phyloP scores from a whole-genome alignment of 2,888 invertebrate species.

The Arrhopalites spinosus region DNA sequence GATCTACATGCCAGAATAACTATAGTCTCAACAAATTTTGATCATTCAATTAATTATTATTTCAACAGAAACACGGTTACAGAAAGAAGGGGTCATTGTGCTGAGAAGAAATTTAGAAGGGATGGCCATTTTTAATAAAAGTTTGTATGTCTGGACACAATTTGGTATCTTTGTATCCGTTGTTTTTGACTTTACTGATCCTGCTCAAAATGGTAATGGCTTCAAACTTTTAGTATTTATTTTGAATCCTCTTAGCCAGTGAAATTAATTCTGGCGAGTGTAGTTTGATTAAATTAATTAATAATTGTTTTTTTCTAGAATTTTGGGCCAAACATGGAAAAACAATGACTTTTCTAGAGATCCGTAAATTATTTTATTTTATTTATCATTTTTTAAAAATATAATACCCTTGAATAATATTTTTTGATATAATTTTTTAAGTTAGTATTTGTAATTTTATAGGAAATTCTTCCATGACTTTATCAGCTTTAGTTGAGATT shows the following conservation, averaged over 20 bases:
- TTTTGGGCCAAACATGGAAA: slow-evolving; percentile 53
- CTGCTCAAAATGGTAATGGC: too few species aligned
- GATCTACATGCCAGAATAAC: too few species aligned
- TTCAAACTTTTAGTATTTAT: too few species aligned
- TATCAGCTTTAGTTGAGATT: slow-evolving; percentile 50
- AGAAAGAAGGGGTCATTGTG: slow-evolving; percentile 40
- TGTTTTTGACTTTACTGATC: slow-evolving; percentile 47
- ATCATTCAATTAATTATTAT: not conserved
- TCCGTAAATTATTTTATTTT: slow-evolving; percentile 16
- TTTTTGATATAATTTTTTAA: too few species aligned
- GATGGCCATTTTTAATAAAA: slow-evolving; percentile 47
- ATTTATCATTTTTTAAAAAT: too few species aligned
- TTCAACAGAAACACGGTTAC: slow-evolving; percentile 37
- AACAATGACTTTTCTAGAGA: slow-evolving; percentile 46
- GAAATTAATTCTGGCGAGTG: too few species aligned
- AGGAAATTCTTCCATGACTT: slow-evolving; percentile 45
- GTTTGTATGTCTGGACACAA: slow-evolving; percentile 49
- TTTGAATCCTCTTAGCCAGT: too few species aligned
- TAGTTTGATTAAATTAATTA: too few species aligned
- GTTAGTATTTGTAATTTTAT: too few species aligned
- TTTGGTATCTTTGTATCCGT: slow-evolving; percentile 45
- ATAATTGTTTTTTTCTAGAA: too few species aligned
- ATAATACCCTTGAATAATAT: too few species aligned
- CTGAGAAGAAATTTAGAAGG: slow-evolving; percentile 42
- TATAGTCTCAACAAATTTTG: too few species aligned